Conservation (phyloP, 37 sponge, comb jelly and placozoan genomes). For the Spongilla lacustris region DNA sequence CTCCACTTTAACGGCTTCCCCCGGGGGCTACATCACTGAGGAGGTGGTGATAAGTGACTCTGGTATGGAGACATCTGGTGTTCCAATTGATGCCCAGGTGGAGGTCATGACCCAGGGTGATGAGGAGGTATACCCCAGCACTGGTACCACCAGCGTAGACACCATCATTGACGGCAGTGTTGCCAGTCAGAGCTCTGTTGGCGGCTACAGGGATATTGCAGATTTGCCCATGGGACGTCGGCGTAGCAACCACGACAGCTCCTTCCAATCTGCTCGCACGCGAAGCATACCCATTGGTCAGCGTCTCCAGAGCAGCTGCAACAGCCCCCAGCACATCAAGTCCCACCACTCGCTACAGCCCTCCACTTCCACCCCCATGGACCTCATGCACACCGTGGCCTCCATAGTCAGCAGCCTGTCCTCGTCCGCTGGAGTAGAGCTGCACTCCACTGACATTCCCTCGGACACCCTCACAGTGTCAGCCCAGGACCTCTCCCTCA, state of each 20-base stretch:
- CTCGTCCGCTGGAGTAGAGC: not conserved
- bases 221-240: not conserved
- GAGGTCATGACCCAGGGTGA: conserved; percentile 36
- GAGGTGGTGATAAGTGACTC: conserved; percentile 59
- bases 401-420: not conserved
- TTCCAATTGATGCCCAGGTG: conserved; percentile 4
- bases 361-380: not conserved
- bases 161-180: not conserved
- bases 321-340: not conserved
- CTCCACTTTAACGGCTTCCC: not conserved
- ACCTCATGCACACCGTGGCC: not conserved
- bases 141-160: not conserved
- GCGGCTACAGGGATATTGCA: not conserved
- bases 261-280: not conserved
- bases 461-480: not conserved
- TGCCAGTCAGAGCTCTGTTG: not conserved
- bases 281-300: not conserved
- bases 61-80: conserved; percentile 9
- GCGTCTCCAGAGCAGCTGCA: not conserved
- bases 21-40: conserved; percentile 18
- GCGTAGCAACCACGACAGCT: not conserved
- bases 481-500: conserved; percentile 9
- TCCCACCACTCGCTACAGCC: not conserved
- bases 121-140: conserved; percentile 1
- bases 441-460: not conserved